Conservation (phyloP, 2,797 vertebrate genomes). For the Tokudaia muenninki region DNA sequence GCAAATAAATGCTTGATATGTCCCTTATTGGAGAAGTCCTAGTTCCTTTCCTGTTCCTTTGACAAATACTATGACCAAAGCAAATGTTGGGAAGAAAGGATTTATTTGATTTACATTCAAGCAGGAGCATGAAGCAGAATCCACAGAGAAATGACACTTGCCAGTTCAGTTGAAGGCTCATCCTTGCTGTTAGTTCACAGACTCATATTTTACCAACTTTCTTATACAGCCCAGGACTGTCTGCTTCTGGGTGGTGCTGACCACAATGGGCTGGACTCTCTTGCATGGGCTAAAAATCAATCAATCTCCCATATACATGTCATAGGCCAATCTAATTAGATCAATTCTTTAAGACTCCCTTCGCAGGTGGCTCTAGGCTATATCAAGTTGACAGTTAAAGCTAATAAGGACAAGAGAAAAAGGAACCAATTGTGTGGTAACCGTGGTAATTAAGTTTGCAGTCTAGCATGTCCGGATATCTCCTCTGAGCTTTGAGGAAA, state of each 20-base stretch:
- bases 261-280: neutral
- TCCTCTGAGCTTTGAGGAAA: neutral
- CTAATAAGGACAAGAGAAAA: neutral
- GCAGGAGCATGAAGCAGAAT: neutral
- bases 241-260: neutral
- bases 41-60: neutral
- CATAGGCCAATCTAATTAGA: neutral
- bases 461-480: neutral
- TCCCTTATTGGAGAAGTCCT: neutral
- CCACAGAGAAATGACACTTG: neutral
- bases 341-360: neutral
- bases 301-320: neutral
- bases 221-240: neutral
- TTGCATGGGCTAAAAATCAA: neutral
- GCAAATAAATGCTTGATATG: neutral
- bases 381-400: neutral
- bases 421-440: neutral
- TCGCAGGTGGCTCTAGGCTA: neutral
- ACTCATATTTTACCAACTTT: neutral
- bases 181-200: neutral
- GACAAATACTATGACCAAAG: neutral
- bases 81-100: neutral
- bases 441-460: neutral
- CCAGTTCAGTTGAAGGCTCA: neutral
- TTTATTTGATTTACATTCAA: neutral